Evolutionary conservation across 1,140 invertebrate species (phyloP).

Genomic region (Penaeus indicus): DNA sequence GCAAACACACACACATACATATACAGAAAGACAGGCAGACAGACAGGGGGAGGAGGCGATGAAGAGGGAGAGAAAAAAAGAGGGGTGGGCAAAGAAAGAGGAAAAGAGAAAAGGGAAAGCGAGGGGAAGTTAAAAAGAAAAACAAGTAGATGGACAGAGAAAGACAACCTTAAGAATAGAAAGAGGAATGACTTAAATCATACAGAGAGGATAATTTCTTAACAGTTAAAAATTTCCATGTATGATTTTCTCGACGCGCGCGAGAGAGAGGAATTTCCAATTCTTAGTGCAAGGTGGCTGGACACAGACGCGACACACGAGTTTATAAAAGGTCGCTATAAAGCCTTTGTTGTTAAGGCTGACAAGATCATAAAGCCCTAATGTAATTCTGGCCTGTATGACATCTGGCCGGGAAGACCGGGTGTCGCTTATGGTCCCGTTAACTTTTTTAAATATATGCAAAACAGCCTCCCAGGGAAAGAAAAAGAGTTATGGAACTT

Average conservation of each 20-base stretch:
- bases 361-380: constrained; percentile 44
- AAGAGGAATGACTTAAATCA: no score
- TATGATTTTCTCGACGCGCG: constrained; percentile 28
- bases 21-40: no score
- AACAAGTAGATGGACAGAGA: no score
- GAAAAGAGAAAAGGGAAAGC: no score
- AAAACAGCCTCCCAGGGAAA: constrained; percentile 34
- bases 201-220: neutral
- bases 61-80: no score
- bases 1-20: no score
- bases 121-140: no score
- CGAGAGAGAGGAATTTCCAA: constrained; percentile 24
- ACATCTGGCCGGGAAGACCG: constrained; percentile 35
- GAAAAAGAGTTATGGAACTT: constrained; percentile 45
- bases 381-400: constrained; percentile 45
- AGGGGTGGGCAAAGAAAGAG: no score
- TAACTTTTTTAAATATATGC: constrained; percentile 49
- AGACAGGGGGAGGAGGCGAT: no score
- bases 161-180: no score
- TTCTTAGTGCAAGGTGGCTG: neutral
- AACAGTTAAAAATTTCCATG: neutral
- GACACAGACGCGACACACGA: constrained; percentile 5
- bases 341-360: constrained; percentile 30
- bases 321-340: constrained; percentile 31
- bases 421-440: constrained; percentile 31